Percentiles rank a stretch among this genome's conserved stretches.
phyloP scores from a whole-genome alignment of 2,113 vertebrate genomes.

The Pelecanus crispus region DNA sequence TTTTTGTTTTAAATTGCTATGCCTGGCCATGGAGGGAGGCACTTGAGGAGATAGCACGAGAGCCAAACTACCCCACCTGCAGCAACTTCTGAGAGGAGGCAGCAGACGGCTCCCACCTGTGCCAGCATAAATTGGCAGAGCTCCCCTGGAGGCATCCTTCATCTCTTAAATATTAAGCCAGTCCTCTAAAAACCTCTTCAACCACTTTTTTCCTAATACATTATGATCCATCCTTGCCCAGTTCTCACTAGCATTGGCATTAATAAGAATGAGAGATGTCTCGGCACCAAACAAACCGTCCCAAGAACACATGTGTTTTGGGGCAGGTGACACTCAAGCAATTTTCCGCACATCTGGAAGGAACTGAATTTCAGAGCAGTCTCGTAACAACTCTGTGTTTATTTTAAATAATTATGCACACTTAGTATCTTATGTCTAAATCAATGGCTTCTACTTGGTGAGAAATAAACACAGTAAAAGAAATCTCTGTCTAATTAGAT shows the following conservation, averaged over 20 bases:
- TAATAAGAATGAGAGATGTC: neutral
- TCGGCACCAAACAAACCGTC: neutral
- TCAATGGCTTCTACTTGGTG: constrained; percentile 64
- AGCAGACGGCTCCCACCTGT: neutral
- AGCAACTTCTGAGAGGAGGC: neutral
- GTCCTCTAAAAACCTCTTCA: neutral
- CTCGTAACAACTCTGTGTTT: neutral
- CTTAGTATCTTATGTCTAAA: constrained; percentile 54
- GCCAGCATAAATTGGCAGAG: neutral
- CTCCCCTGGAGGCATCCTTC: neutral
- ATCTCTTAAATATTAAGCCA: neutral
- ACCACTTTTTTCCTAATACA: neutral
- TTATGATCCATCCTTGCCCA: neutral
- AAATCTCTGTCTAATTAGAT: constrained; percentile 72
- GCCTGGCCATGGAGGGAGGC: neutral
- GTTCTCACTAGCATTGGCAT: neutral
- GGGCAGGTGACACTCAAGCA: neutral
- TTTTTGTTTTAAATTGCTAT: neutral
- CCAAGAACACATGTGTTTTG: accelerated
- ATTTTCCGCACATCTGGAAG: neutral
- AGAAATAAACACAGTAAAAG: constrained; percentile 65
- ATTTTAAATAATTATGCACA: neutral
- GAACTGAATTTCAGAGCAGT: neutral
- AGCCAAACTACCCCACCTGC: constrained; percentile 12
- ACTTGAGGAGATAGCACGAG: neutral